Percentiles rank a stretch among this genome's conserved stretches.
These are phyloP conservation scores for Teinopalpus imperialis DNA, from an alignment of 2,888 invertebrate species.

Conservation along the genomic window DNA sequence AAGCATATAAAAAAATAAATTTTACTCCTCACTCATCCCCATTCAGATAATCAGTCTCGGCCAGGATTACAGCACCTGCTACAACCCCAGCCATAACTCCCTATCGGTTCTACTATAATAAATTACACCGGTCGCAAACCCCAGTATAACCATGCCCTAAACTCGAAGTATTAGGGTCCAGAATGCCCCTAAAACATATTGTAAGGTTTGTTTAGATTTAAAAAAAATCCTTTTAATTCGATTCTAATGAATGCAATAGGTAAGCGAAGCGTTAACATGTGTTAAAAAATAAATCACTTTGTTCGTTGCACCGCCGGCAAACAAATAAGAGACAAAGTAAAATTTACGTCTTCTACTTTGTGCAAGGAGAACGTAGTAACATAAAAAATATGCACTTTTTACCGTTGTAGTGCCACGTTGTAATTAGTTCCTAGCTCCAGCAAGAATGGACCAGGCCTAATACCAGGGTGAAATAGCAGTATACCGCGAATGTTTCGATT, in stretches of 20 bases:
- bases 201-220: constrained; percentile 29
- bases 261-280: constrained; percentile 28
- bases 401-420: no score
- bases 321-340: not conserved
- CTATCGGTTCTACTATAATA: constrained; percentile 26
- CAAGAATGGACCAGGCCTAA: no score
- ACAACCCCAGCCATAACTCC: constrained; percentile 26
- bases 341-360: no score
- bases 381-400: no score
- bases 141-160: not conserved
- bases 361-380: no score
- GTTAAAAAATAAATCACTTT: constrained; percentile 19
- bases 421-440: no score
- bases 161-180: constrained; percentile 1
- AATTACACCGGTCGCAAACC: constrained; percentile 23
- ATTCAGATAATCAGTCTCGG: constrained; percentile 25
- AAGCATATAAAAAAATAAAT: constrained; percentile 6
- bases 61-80: constrained; percentile 34
- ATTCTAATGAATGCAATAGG: constrained; percentile 47
- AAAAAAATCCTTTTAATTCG: constrained; percentile 48
- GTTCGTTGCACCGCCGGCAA: not conserved
- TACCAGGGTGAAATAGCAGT: no score
- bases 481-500: no score
- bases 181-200: constrained; percentile 12
- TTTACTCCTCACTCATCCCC: constrained; percentile 5